These are phyloP conservation scores for Tachysurus fulvidraco DNA, from an alignment of 2,113 vertebrate species.

Conservation along the genomic window DNA sequence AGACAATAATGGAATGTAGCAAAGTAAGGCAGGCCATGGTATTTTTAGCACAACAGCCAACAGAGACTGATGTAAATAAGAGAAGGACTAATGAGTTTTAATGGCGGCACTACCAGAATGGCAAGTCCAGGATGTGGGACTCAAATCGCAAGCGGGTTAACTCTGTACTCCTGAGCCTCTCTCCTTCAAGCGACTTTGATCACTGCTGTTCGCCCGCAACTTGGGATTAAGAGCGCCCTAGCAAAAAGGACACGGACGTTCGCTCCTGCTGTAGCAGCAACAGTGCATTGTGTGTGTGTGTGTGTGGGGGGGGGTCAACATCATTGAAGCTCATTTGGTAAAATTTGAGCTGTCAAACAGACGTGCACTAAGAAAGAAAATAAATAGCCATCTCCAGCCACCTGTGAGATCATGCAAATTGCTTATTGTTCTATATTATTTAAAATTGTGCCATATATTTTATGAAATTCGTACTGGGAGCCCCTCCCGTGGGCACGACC, in stretches of 20 bases:
- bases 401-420: slow-evolving; percentile 63
- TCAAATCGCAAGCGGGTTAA: slow-evolving; percentile 72
- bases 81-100: slow-evolving; percentile 74
- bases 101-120: slow-evolving; percentile 69
- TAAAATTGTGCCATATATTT: slow-evolving; percentile 68
- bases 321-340: slow-evolving; percentile 66
- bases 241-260: slow-evolving; percentile 45
- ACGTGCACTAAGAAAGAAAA: slow-evolving; percentile 41
- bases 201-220: slow-evolving; percentile 68
- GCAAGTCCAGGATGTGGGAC: slow-evolving; percentile 71
- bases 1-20: slow-evolving; percentile 69
- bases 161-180: slow-evolving; percentile 73
- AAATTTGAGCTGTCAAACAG: slow-evolving; percentile 68
- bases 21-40: slow-evolving; percentile 78
- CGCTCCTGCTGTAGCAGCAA: slow-evolving; percentile 37
- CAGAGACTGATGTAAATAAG: slow-evolving; percentile 73
- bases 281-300: slow-evolving; percentile 33
- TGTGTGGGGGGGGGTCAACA: neutral
- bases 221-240: slow-evolving; percentile 76
- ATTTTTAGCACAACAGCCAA: slow-evolving; percentile 75
- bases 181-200: slow-evolving; percentile 79
- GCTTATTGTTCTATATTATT: slow-evolving; percentile 74
- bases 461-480: slow-evolving; percentile 58
- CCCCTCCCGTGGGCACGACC: slow-evolving; percentile 54
- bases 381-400: slow-evolving; percentile 57